Percentiles rank a stretch among this genome's conserved stretches.
Evolutionary conservation across 2,888 invertebrate genomes (phyloP).

Genomic region (Nasonovia ribisnigri): DNA sequence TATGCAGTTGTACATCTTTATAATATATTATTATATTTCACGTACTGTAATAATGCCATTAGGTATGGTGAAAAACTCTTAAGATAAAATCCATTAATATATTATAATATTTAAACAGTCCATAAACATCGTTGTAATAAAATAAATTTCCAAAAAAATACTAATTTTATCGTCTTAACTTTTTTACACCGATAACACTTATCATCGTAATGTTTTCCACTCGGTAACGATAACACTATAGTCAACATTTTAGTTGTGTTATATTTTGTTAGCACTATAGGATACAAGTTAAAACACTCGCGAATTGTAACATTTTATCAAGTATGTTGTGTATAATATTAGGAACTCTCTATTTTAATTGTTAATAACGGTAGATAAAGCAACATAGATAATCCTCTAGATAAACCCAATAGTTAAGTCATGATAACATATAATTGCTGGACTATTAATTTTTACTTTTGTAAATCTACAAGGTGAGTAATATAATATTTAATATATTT

Average conservation of each 20-base stretch:
- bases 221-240: background rate
- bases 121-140: background rate
- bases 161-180: background rate
- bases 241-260: background rate
- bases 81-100: background rate
- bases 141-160: background rate
- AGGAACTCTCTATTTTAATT: background rate
- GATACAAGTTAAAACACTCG: background rate
- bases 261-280: background rate
- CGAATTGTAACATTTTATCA: background rate
- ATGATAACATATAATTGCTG: background rate
- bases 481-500: background rate
- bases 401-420: background rate
- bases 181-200: slow-evolving; percentile 14
- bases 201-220: background rate
- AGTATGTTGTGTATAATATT: background rate
- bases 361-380: background rate
- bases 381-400: background rate
- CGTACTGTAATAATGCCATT: no score
- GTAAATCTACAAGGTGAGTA: background rate
- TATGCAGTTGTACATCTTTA: no score
- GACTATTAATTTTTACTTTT: background rate
- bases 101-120: background rate
- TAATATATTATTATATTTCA: no score
- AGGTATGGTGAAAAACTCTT: no score